phyloP scores from a whole-genome alignment of 2,888 invertebrate genomes.

The Phortica okadai region DNA sequence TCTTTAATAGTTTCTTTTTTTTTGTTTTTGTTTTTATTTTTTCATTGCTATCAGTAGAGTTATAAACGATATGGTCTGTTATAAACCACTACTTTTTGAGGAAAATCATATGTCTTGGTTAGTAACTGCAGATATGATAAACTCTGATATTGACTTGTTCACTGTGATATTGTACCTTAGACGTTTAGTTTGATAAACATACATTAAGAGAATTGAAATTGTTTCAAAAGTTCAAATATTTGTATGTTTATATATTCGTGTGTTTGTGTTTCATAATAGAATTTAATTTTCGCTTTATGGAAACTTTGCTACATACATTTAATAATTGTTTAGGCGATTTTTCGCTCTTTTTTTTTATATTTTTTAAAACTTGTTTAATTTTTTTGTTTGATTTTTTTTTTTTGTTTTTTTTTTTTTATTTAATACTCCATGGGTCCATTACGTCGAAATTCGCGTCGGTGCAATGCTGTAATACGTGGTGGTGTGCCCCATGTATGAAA shows the following conservation, averaged over 20 bases:
- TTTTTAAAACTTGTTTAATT: constrained; percentile 38
- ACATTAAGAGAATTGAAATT: not conserved
- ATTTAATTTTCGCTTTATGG: constrained; percentile 43
- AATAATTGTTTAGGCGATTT: constrained; percentile 18
- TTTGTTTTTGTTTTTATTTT: not conserved
- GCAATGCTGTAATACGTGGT: constrained; percentile 76
- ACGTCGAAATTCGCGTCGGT: constrained; percentile 75
- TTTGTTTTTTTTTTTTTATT: constrained; percentile 61
- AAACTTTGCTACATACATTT: constrained; percentile 28
- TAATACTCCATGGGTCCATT: constrained; percentile 62
- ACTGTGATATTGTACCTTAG: not conserved
- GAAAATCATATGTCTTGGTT: not conserved
- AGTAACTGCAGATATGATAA: not conserved
- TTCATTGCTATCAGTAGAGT: not conserved
- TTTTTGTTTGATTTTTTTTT: constrained; percentile 41
- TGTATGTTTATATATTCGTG: not conserved
- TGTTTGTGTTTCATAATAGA: constrained; percentile 29
- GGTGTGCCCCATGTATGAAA: constrained; percentile 75
- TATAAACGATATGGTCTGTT: too few relatives aligned
- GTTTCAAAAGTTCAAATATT: constrained; percentile 4
- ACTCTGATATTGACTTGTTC: constrained; percentile 1
- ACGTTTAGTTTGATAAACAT: constrained; percentile 31
- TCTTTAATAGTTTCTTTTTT: not conserved
- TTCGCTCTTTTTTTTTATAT: constrained; percentile 42
- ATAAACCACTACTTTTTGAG: not conserved